Percentiles rank a stretch among this genome's conserved stretches.
phyloP scores from a whole-genome alignment of 2,113 vertebrate species.

The Otis tarda region DNA sequence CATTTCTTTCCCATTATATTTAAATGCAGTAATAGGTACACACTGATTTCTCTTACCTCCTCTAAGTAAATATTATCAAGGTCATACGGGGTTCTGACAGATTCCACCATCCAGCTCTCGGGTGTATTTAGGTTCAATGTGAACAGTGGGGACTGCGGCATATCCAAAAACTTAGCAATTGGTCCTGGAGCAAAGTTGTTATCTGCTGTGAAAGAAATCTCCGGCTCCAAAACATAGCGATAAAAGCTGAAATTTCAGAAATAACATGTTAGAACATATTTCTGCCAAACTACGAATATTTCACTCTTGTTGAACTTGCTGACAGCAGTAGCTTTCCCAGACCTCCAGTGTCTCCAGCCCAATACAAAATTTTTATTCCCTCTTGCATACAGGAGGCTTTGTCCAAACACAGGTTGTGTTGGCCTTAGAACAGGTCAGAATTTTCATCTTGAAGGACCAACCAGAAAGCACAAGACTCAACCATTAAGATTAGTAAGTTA shows the following conservation, averaged over 20 bases:
- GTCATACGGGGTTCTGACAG: constrained; percentile 92
- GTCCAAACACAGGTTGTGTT: not conserved
- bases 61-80: constrained; percentile 97
- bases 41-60: constrained; percentile 78
- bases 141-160: constrained; percentile 95
- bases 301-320: not conserved
- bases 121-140: constrained; percentile 95
- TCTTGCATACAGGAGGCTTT: not conserved
- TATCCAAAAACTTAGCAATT: constrained; percentile 93
- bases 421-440: not conserved
- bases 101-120: constrained; percentile 98
- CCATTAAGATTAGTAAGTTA: not conserved
- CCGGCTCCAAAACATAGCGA: constrained; percentile 92
- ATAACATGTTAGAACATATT: not conserved
- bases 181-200: constrained; percentile 87
- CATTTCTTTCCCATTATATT: not conserved
- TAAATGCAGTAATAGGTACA: not conserved
- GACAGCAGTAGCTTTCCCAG: not conserved
- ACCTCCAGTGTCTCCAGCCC: not conserved
- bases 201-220: constrained; percentile 86
- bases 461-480: not conserved
- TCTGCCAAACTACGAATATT: not conserved
- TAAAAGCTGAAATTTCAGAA: constrained; percentile 85
- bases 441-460: not conserved
- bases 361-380: not conserved